Base-by-base conservation (phyloP, 1,140 invertebrate species). In the Lutraria rhynchaena region DNA sequence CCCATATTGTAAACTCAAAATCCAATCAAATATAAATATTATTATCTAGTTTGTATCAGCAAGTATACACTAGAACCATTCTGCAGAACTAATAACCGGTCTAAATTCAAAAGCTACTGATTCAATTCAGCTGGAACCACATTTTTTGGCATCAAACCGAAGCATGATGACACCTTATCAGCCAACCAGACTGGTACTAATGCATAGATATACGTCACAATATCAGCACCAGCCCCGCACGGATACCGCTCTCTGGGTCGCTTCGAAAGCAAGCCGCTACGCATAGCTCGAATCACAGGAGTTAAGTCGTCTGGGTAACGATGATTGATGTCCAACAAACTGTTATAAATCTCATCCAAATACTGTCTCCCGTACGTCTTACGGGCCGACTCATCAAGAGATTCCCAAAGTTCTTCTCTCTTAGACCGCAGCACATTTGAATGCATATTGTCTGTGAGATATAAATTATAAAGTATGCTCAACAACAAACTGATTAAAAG, bases 221-320 rank as follows among this genome's bases (percentile, higher is more conserved):
- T 75, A 44, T 90, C 90, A 13, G 87, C 90, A 2, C 90, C 90
- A 3, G 84, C 85, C 13, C 89, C 90, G 55, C 90, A 91, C 0
- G 88, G 87, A 75, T 90, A 92, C 1, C 88, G 82, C 33, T 89
- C 86, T 11, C 87, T 75, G 3, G 91, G 91, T 41, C 87, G 67
- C 55, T 89, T 91, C n/a, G 91, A 92, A 0, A 92, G 83, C 15
- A 92, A 83, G 15, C 85, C 87, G 80, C 88, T 89, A 13, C 90
- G 85, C 71, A 91, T 88, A 13, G 90, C 90, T 15, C 89, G 85
- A 1, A 89, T 85, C n/a, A 91, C 87, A 13, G 90, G 89, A 35
- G 88, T 89, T 17, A 92, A 85, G 67, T 92, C 91, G 37, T 83
- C 76, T 0, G 89, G 87, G 24, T 84, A 87, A 5, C 74, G 63